Base-by-base conservation (phyloP, 2,888 invertebrate species). In the Agrochola lota region DNA sequence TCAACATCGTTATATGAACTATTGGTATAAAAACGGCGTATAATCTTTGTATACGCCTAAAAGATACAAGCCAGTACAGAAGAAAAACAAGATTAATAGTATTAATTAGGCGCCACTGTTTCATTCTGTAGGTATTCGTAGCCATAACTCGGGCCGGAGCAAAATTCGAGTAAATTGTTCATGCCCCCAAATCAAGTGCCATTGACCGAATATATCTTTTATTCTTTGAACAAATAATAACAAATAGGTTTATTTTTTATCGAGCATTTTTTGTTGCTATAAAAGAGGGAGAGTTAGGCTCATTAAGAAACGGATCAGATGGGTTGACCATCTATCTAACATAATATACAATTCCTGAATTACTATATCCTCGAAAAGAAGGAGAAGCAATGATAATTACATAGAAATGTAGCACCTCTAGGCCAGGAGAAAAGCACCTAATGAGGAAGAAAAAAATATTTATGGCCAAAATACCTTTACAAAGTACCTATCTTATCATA, bases 71-170 rank as follows among this genome's bases (percentile, higher is more conserved):
- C 71, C 26, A 68, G 66, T 67, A 77, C 76, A 71, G 62, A 80
- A 85, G 81, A 89, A 87, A 86, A 88, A 87, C 85, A 87, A 84
- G 87, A 87, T 87, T 90, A 91, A 91, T 91, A 81, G 86, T 80
- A 89, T 91, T 91, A 92, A 91, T 91, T 91, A 89, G 83, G 85
- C 85, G 81, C 77, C 76, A 88, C 84, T 85, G 85, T 87, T 85
- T 84, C 83, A 87, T 84, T 80, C 85, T 84, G 78, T 79, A 84
- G 83, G 85, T 87, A 89, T 89, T 80, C 77, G 80, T 52, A 71
- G 78, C 81, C 84, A 86, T 88, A 90, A 78, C 84, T 89, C 81
- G 78, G 40, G 71, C 60, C 64, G 55, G 60, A 43, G 71, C 68
- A 80, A 81, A 78, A 82, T 82, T 78, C 72, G 30, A 73, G 64